Conservation (phyloP, 2,888 invertebrate genomes). For the Drosophila koepferae region DNA sequence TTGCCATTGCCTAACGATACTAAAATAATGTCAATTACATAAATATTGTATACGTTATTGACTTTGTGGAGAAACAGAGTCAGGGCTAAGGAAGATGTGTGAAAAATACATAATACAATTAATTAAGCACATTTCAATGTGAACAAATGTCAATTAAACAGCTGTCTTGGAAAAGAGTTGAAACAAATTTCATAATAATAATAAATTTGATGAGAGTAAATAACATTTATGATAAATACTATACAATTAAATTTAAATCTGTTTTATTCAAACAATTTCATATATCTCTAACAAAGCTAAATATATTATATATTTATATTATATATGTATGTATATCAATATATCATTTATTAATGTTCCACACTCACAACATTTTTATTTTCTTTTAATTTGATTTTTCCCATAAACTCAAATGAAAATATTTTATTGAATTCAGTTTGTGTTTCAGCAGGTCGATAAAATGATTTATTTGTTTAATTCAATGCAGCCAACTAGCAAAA, state of each 20-base stretch:
- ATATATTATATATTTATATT: constrained; percentile 3
- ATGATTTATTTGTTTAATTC: neutral
- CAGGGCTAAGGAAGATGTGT: neutral
- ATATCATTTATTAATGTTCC: neutral
- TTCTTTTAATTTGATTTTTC: neutral
- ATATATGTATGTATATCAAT: neutral
- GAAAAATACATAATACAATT: neutral
- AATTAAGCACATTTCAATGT: neutral
- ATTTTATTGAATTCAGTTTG: neutral
- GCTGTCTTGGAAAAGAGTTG: neutral
- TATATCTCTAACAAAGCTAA: neutral
- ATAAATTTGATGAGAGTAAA: too few relatives aligned
- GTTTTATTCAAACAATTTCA: neutral
- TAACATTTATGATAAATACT: neutral
- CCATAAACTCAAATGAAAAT: neutral
- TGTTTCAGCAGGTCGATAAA: neutral
- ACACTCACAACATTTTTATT: neutral
- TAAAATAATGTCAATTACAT: neutral
- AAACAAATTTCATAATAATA: neutral
- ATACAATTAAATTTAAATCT: neutral
- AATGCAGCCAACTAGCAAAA: constrained; percentile 14
- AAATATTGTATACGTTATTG: neutral
- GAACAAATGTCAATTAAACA: neutral
- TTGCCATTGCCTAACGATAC: neutral
- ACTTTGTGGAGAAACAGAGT: neutral